Evolutionary conservation across 2,113 vertebrate genomes (phyloP).

Genomic region (Ardeotis arabs): DNA sequence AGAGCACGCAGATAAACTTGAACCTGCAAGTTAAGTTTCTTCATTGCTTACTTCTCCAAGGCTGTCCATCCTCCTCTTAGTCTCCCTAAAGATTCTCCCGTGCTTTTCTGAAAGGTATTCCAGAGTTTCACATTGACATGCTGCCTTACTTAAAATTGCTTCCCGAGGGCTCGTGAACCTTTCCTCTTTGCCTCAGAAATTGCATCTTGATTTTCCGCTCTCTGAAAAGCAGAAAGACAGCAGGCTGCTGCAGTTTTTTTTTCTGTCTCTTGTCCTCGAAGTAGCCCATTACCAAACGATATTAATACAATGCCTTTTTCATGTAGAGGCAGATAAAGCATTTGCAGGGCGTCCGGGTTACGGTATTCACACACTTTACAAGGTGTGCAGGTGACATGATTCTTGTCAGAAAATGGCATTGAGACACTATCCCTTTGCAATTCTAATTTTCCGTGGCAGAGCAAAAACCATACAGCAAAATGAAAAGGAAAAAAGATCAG

Average conservation of each 20-base stretch:
- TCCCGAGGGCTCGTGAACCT: not conserved
- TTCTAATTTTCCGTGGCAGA: not conserved
- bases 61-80: not conserved
- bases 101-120: not conserved
- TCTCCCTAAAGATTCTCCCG: not conserved
- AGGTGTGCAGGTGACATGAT: not conserved
- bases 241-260: not conserved
- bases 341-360: not conserved
- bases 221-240: not conserved
- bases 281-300: not conserved
- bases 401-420: not conserved
- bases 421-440: not conserved
- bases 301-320: not conserved
- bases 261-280: not conserved
- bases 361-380: not conserved
- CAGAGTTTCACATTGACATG: not conserved
- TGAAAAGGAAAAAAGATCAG: not conserved
- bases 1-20: not conserved
- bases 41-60: not conserved
- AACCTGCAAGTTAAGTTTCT: not conserved
- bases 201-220: not conserved
- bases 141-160: not conserved
- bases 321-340: not conserved
- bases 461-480: not conserved
- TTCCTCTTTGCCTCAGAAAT: not conserved